These are phyloP conservation scores for Pimpla rufipes DNA, from an alignment of 2,888 invertebrate species.

Conservation along the genomic window DNA sequence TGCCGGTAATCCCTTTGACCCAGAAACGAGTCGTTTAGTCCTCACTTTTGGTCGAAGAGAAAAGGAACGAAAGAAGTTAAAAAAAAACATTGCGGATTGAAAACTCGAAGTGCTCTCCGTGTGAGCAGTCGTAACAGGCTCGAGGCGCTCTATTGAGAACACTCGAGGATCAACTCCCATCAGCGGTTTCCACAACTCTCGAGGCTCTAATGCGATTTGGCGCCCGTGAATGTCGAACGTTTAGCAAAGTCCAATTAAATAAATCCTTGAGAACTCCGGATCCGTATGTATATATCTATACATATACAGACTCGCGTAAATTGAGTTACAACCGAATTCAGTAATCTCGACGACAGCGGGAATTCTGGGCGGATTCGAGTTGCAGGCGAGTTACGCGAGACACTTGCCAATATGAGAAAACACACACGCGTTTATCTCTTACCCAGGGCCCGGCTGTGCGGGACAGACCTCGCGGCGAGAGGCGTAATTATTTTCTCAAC, in stretches of 20 bases:
- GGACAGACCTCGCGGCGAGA: conserved; percentile 43
- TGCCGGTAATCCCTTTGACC: neutral
- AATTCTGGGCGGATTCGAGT: conserved; percentile 48
- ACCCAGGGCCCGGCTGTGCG: no score
- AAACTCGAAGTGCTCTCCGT: neutral
- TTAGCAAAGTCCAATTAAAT: conserved; percentile 55
- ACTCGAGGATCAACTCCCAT: conserved; percentile 28
- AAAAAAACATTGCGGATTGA: neutral
- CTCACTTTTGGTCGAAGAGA: neutral
- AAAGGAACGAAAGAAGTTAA: neutral
- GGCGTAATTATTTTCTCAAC: conserved; percentile 70
- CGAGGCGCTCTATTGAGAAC: conserved; percentile 32
- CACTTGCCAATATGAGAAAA: conserved; percentile 56
- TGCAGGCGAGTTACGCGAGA: conserved; percentile 52
- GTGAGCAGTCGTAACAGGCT: no score
- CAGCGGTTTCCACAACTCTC: conserved; percentile 27
- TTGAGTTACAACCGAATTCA: conserved; percentile 52
- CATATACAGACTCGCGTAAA: conserved; percentile 26
- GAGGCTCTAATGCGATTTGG: conserved; percentile 55
- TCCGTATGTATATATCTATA: conserved; percentile 11
- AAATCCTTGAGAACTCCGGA: conserved; percentile 32
- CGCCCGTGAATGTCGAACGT: conserved; percentile 48
- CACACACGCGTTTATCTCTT: neutral
- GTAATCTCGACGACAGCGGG: conserved; percentile 7
- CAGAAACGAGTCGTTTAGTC: neutral